These are phyloP conservation scores for Papilio machaon DNA, from an alignment of 1,140 invertebrate genomes.

Conservation along the genomic window DNA sequence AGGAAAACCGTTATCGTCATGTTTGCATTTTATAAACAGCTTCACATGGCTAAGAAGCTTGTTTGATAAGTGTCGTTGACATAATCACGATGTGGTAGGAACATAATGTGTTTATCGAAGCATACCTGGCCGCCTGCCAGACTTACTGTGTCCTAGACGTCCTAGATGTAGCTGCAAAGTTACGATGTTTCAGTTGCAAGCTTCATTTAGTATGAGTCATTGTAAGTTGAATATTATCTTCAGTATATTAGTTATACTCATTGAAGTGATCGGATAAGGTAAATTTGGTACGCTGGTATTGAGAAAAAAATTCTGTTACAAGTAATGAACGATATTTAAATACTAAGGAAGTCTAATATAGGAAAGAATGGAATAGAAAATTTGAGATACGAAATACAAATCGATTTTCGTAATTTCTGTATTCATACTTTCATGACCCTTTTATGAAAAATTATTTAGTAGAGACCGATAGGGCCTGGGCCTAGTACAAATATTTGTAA, in stretches of 20 bases:
- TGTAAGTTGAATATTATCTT: too few relatives aligned
- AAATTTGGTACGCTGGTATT: too few relatives aligned
- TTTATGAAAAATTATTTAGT: background rate
- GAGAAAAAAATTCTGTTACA: too few relatives aligned
- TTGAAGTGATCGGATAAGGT: too few relatives aligned
- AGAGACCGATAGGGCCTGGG: too few relatives aligned
- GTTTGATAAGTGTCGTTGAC: conserved; percentile 38
- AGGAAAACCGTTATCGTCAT: background rate
- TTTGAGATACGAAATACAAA: background rate
- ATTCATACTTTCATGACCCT: background rate
- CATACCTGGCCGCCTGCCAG: conserved; percentile 40
- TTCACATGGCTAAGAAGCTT: conserved; percentile 24
- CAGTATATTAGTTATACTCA: too few relatives aligned
- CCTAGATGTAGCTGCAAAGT: background rate
- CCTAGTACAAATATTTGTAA: too few relatives aligned
- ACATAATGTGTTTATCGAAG: conserved; percentile 36
- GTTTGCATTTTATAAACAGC: background rate
- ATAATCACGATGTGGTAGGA: conserved; percentile 38
- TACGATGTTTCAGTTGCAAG: background rate
- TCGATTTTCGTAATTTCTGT: background rate
- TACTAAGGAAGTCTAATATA: too few relatives aligned
- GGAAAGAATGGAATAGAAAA: too few relatives aligned
- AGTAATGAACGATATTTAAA: too few relatives aligned
- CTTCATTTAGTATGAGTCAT: background rate
- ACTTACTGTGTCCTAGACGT: conserved; percentile 7